These are phyloP conservation scores for Chirona hameri DNA, from an alignment of 2,888 invertebrate species.

Conservation along the genomic window DNA sequence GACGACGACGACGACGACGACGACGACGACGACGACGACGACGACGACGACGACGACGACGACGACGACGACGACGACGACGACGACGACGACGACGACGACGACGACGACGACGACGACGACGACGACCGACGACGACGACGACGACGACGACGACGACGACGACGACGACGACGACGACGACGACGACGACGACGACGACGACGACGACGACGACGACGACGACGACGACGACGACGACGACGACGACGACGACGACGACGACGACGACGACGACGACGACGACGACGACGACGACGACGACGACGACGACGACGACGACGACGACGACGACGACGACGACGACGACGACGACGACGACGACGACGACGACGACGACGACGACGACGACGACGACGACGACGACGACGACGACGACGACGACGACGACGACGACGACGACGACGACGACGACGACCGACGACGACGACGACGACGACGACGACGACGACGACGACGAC, in stretches of 20 bases:
- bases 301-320: constrained; percentile 22
- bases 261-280: constrained; percentile 22
- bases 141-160: constrained; percentile 22
- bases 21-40: constrained; percentile 22
- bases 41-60: constrained; percentile 22
- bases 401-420: constrained; percentile 22
- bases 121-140: no score
- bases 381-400: constrained; percentile 22
- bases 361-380: constrained; percentile 22
- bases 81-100: constrained; percentile 22
- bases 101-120: constrained; percentile 22
- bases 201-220: constrained; percentile 22
- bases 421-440: constrained; percentile 22
- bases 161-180: constrained; percentile 22
- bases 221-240: constrained; percentile 22
- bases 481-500: constrained; percentile 22
- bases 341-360: constrained; percentile 22
- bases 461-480: constrained; percentile 22
- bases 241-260: constrained; percentile 22
- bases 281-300: constrained; percentile 22
- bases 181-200: constrained; percentile 22
- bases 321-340: constrained; percentile 22
- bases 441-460: no score
- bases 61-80: constrained; percentile 22
- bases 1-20: constrained; percentile 22